Conservation (phyloP, 2,113 vertebrate genomes). For the Corythornis cristatus region DNA sequence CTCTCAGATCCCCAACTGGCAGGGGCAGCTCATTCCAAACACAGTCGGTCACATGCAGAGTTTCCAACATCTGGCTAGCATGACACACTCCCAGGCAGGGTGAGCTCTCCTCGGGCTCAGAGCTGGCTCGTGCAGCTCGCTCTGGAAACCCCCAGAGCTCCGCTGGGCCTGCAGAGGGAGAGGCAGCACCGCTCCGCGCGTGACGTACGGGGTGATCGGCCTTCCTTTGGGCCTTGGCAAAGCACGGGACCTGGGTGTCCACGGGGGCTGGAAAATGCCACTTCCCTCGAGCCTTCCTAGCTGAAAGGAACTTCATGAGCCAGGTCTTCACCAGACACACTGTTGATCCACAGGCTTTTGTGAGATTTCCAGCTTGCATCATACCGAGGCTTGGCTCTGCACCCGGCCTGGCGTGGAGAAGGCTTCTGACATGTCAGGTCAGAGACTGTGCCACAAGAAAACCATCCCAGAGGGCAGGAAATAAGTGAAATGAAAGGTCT, state of each 20-base stretch:
- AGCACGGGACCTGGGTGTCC: background rate
- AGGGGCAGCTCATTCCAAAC: background rate
- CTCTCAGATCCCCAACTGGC: background rate
- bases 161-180: background rate
- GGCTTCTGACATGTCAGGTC: background rate
- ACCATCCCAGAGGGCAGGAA: background rate
- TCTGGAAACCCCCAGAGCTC: background rate
- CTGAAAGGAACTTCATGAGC: background rate
- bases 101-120: background rate
- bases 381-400: background rate
- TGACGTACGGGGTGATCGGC: rapidly evolving
- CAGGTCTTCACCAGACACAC: background rate
- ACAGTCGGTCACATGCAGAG: background rate
- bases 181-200: background rate
- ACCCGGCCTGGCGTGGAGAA: rapidly evolving
- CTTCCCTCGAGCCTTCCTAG: background rate
- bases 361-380: background rate
- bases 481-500: background rate
- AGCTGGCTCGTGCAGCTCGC: background rate
- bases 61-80: slow-evolving; percentile 20
- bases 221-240: background rate
- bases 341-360: background rate
- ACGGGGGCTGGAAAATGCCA: background rate
- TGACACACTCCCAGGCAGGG: background rate
- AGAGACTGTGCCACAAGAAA: background rate